Base-by-base conservation (phyloP, 2,888 invertebrate genomes). In the Pollenia labialis region DNA sequence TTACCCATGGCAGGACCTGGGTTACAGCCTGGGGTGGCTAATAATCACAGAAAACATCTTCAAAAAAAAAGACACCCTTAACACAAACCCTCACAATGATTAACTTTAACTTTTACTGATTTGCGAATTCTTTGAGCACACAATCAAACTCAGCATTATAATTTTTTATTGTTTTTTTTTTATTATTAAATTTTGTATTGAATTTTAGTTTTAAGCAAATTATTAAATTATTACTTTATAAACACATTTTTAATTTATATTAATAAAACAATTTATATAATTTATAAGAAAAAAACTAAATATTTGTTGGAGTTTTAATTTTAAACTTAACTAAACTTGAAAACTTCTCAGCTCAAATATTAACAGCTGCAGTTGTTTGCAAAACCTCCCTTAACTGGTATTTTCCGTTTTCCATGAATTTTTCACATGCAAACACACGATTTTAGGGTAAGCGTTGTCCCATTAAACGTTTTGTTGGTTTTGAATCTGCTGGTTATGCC, bases 1-100 rank as follows among this genome's bases (percentile, higher is more conserved):
- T 88, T 89, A 90, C 90, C 91, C 90, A 90, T 89, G 90, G 90
- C 91, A 90, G 91, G 90, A 91, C 91, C 90, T 90, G 91, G 91
- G 90, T 89, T 88, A 54, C 52, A 76, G 58, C 80, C 32, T 72
- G 75, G 81, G 85, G 87, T 87, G 52, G 86, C 42, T 84, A 81
- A 84, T 88, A 75, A 88, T 85, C 68, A 81, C 32, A n/a, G 72
- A 32, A 64, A 75, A 54, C 46, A 50, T n/a, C 11, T 4, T 42
- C 14, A 18, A 16, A 14, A 56, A 56, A 23, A 69, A 77, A 62
- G 4, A 40, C 62, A 62, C 54, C 64, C 71, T 68, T 66, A 16
- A 32, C 50, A 50, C 2, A 62, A 11, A 56, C 4, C 46, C 6
- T 64, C 23, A 42, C 16, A 40, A 44, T 9, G 7, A n/a, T 23